A percentile compares a stretch with the other conserved stretches of the same genome.
Conservation (phyloP, 1,140 invertebrate species). For the Caerostris extrusa region DNA sequence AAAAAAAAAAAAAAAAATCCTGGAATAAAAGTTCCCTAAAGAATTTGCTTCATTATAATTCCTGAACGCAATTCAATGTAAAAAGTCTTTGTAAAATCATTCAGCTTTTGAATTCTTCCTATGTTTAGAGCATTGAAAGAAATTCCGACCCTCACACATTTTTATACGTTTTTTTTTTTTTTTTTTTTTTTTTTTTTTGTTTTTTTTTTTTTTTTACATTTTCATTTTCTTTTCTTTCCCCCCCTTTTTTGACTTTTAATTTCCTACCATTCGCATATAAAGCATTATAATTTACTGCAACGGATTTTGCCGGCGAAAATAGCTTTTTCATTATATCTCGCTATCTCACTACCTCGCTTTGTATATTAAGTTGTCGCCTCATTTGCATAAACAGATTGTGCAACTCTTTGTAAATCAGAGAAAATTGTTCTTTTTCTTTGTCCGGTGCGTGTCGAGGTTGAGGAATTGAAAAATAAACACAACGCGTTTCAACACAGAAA, state of each 20-base stretch:
- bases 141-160: not conserved
- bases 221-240: not conserved
- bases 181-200: not conserved
- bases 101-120: constrained; percentile 47
- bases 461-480: no score
- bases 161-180: not conserved
- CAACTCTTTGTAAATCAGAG: not conserved
- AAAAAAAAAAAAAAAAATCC: not conserved
- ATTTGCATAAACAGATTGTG: constrained; percentile 26
- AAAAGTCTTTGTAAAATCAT: constrained; percentile 67
- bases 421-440: not conserved
- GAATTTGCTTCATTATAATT: constrained; percentile 68
- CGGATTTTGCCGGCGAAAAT: not conserved
- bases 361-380: constrained; percentile 3
- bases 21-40: constrained; percentile 60
- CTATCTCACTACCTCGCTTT: not conserved
- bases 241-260: not conserved
- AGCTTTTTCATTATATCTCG: not conserved
- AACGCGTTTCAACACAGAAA: no score
- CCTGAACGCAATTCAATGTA: constrained; percentile 63
- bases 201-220: not conserved
- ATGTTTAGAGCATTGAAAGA: constrained; percentile 3
- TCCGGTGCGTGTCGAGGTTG: not conserved
- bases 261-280: not conserved
- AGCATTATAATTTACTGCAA: not conserved